Conservation (phyloP, 2,888 invertebrate species). For the Tineola bisselliella region DNA sequence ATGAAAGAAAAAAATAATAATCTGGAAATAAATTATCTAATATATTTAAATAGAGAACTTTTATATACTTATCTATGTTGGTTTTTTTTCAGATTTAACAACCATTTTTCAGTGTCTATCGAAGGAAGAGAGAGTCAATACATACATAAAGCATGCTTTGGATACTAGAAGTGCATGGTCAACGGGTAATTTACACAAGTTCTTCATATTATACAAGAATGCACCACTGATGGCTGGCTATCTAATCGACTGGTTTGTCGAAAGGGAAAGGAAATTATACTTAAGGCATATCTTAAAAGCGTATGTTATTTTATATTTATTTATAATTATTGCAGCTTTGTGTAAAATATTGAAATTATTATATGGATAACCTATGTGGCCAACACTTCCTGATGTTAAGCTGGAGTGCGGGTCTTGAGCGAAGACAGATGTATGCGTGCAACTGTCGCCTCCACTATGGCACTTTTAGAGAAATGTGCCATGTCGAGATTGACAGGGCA, state of each 20-base stretch:
- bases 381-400: too few species aligned
- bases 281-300: conserved; percentile 94
- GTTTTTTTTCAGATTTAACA: conserved; percentile 84
- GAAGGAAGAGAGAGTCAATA: conserved; percentile 79
- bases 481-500: too few species aligned
- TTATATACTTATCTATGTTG: too few species aligned
- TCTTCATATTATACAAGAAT: conserved; percentile 88
- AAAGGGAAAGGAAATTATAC: conserved; percentile 91
- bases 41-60: too few species aligned
- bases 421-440: too few species aligned
- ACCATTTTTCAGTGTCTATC: conserved; percentile 87
- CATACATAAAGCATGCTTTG: conserved; percentile 86
- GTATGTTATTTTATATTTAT: conserved; percentile 74
- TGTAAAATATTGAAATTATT: too few species aligned
- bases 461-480: too few species aligned
- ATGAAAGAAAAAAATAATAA: too few species aligned
- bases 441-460: too few species aligned
- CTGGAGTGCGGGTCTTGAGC: too few species aligned
- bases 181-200: conserved; percentile 88
- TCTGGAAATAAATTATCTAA: too few species aligned
- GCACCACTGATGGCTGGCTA: conserved; percentile 97
- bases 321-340: not conserved
- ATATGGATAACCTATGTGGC: too few species aligned
- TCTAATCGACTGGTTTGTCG: conserved; percentile 98
- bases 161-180: conserved; percentile 93